A percentile compares a stretch with the other conserved stretches of the same genome.
These are phyloP conservation scores for Prolemur simus DNA, from an alignment of 2,113 vertebrate species.

Conservation along the genomic window DNA sequence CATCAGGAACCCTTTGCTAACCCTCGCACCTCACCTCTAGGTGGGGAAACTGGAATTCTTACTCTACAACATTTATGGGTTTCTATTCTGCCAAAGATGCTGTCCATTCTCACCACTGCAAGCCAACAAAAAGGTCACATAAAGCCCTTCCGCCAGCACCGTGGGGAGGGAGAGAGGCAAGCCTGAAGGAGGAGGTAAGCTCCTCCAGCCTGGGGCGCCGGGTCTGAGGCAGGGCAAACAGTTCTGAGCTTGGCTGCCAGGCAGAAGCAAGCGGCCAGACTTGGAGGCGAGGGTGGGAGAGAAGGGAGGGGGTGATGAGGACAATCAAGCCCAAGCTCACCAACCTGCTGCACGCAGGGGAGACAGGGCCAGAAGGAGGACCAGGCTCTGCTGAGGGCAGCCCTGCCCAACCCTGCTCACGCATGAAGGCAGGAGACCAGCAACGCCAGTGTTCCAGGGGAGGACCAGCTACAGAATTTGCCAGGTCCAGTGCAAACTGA, in stretches of 20 bases:
- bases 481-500: background rate
- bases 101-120: background rate
- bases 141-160: rapidly evolving
- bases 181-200: background rate
- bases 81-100: background rate
- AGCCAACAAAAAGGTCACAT: background rate
- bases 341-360: background rate
- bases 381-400: background rate
- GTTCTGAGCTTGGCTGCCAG: background rate
- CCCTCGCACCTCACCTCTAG: background rate
- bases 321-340: background rate
- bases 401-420: background rate
- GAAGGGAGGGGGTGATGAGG: background rate
- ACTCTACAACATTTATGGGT: background rate
- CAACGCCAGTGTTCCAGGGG: background rate
- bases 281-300: background rate
- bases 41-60: background rate
- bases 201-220: background rate
- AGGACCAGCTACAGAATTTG: background rate
- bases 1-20: background rate
- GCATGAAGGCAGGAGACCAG: background rate
- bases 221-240: no score
- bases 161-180: background rate
- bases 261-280: background rate
- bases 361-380: background rate